Evolutionary conservation across 1,140 invertebrate genomes (phyloP), one percentile per base, ranked within the genome.

Genomic region (Aphaenogaster ashmeadi): DNA sequence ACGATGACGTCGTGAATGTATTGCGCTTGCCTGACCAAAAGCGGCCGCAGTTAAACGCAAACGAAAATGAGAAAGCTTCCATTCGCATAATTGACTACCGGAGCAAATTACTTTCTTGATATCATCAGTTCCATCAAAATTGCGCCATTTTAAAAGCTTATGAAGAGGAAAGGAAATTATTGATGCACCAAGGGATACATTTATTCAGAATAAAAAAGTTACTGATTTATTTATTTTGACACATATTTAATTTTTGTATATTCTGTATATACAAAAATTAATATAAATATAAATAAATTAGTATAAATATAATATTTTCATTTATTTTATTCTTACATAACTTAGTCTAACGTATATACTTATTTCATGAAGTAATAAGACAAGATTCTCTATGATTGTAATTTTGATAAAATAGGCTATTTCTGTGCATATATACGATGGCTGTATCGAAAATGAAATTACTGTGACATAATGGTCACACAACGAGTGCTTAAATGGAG

Each of bases 1-100:
- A 84, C 21, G 62, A 83, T 58, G 41, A 83, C 13, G 67, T 18
- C 38, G 13, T 44, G 69, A 75, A 84, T 50, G 41, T 74, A 83
- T 83, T n/a, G 38, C 18, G 13, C 36, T 41, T 33, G 47, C 41
- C 8, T 41, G n/a, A 74, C 15, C 56, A 75, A 75, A 84, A 60
- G 13, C 38, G 3, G 13, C 13, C 80, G 11, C 38, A 83, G 11
- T 27, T 52, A 60, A 74, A 72, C 11, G 41, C 66, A 56, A 74
- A 83, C 38, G 66, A 72, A 74, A 74, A 75, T 60, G 54, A 52
- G 38, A 84, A 60, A n/a, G 13, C 50, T 83, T 15, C n/a, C 44
- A 62, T 62, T 75, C 33, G 69, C 27, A 2, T 75, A 75, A 84
- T 84, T 84, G 54, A 58, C 38, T 50, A 69, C 27, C 15, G 6